A percentile compares a stretch with the other conserved stretches of the same genome.
These are phyloP conservation scores for Temnothorax unifasciatus DNA, from an alignment of 2,888 invertebrate species.

Conservation along the genomic window DNA sequence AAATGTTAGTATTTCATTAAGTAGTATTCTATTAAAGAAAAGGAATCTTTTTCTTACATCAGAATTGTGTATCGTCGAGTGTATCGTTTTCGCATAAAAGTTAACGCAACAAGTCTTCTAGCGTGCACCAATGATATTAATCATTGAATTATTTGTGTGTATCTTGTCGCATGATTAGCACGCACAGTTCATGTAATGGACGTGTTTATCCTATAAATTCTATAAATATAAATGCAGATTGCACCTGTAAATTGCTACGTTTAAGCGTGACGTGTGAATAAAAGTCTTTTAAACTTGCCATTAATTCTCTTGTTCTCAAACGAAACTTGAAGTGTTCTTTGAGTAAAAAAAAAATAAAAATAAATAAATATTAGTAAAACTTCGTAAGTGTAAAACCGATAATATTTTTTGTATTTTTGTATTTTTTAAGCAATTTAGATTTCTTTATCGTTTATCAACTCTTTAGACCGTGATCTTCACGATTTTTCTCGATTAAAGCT, in stretches of 20 bases:
- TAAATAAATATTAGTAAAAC: neutral
- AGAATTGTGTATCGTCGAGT: neutral
- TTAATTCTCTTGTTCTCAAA: neutral
- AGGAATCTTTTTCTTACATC: neutral
- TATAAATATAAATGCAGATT: neutral
- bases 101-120: neutral
- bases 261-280: neutral
- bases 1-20: too few species aligned
- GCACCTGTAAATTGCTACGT: neutral
- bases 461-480: conserved; percentile 72
- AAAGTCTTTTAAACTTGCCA: neutral
- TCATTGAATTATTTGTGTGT: neutral
- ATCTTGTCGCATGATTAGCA: conserved; percentile 9
- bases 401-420: neutral
- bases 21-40: neutral
- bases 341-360: too few species aligned
- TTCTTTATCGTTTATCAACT: conserved; percentile 40
- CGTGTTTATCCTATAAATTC: conserved; percentile 16
- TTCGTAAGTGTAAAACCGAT: neutral
- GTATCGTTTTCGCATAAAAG: neutral
- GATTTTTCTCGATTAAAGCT: conserved; percentile 59
- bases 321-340: neutral
- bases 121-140: conserved; percentile 27
- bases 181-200: conserved; percentile 27
- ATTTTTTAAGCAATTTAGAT: neutral